Conservation (phyloP, 30 jellyfish, hydroid and myxozoan species). For the Phacellophora camtschatica region DNA sequence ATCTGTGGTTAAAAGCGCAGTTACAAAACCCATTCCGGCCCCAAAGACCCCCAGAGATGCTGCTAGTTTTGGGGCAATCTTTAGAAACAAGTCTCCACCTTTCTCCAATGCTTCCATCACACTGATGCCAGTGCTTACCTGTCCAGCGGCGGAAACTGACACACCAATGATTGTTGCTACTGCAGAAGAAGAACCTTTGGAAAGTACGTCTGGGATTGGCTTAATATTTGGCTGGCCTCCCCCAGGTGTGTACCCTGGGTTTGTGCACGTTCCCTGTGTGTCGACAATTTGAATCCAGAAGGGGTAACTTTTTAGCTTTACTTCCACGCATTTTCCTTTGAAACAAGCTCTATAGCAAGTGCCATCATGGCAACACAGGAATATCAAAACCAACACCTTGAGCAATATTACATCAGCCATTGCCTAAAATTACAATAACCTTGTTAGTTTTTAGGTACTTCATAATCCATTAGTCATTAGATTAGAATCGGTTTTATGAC, state of each 20-base stretch:
- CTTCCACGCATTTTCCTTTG: too few species aligned
- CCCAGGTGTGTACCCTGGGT: slow-evolving; percentile 34
- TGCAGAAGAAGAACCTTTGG: neutral
- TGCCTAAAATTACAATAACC: too few species aligned
- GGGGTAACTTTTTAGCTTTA: too few species aligned
- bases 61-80: slow-evolving; percentile 36
- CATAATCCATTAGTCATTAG: too few species aligned
- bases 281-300: too few species aligned
- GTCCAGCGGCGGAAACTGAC: neutral
- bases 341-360: too few species aligned
- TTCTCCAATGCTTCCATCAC: neutral
- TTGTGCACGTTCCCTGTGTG: too few species aligned
- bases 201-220: neutral
- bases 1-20: slow-evolving; percentile 8
- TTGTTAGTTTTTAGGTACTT: too few species aligned
- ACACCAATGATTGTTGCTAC: neutral
- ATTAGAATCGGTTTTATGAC: too few species aligned
- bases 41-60: slow-evolving; percentile 47
- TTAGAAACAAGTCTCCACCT: neutral
- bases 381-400: too few species aligned
- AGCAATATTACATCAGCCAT: too few species aligned
- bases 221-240: slow-evolving; percentile 1
- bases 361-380: too few species aligned
- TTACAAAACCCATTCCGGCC: slow-evolving; percentile 12
- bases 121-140: neutral